Evolutionary conservation across 2,888 invertebrate genomes (phyloP), one percentile per base, ranked within the genome.

Genomic region (Cyclophora albipunctata): DNA sequence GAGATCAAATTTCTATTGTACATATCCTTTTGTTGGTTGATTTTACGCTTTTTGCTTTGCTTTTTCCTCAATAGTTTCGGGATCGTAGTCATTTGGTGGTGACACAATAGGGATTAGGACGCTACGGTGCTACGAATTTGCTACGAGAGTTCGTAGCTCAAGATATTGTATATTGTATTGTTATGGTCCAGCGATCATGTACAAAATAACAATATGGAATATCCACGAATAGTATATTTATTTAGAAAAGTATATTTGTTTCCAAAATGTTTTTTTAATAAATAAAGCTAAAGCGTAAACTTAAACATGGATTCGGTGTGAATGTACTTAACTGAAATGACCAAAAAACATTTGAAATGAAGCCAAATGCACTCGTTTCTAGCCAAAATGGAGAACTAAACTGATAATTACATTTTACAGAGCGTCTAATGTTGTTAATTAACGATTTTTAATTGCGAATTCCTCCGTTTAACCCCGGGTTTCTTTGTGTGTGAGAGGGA

Each of bases 401-500:
- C 43, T 33, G 43, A 43, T 43, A 50, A 52, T 50, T 48, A 6
- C 45, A 47, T 47, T 37, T 41, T 35, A 44, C 45, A 48, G 50
- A 43, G 3, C 44, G 45, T 60, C 54, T 65, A 65, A 69, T 66
- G 61, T 52, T 69, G 66, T 71, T 70, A 73, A 66, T 64, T 67
- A 73, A 73, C 66, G 71, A 71, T 69, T 73, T 71, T 67, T 70
- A 71, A 73, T 73, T 73, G 69, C 63, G 66, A 74, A 70, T 71
- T 70, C 63, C 61, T 68, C 48, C 57, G 57, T 53, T 60, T 63
- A 55, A 63, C 64, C 53, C 48, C 57, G 61, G 52, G 60, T 60
- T 68, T 56, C 61, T 64, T 62, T 52, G 55, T 41, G 60, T 40
- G 44, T 37, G 63, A 70, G 48, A 51, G 66, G 50, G 69, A 71